A percentile compares a stretch with the other conserved stretches of the same genome.
These are phyloP conservation scores for Tricholauxania praeusta DNA, from an alignment of 2,888 invertebrate genomes.

Conservation along the genomic window DNA sequence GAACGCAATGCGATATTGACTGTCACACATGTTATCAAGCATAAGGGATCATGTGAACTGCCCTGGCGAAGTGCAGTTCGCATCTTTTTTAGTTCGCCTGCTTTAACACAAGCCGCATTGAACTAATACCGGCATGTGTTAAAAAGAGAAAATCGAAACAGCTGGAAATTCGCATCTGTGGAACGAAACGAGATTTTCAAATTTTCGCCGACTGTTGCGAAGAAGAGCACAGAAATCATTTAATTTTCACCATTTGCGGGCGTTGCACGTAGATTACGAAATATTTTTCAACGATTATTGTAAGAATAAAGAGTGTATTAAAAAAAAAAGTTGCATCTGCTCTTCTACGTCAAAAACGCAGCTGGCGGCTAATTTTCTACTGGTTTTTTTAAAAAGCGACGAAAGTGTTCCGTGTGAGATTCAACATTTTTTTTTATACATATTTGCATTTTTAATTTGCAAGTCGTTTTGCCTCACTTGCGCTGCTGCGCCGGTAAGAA, in stretches of 20 bases:
- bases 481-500: neutral
- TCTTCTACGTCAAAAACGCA: neutral
- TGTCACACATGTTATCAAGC: too few relatives aligned
- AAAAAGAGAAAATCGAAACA: conserved; percentile 25
- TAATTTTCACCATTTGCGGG: conserved; percentile 22
- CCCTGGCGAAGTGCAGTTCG: neutral
- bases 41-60: too few relatives aligned
- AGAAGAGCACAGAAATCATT: conserved; percentile 4
- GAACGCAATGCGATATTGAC: too few relatives aligned
- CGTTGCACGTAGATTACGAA: neutral
- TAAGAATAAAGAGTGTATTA: too few relatives aligned
- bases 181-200: conserved; percentile 3
- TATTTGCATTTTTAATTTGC: neutral
- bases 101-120: conserved; percentile 10
- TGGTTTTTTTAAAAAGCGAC: conserved; percentile 23
- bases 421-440: conserved; percentile 23
- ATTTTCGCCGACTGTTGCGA: conserved; percentile 14
- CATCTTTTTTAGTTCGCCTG: conserved; percentile 16
- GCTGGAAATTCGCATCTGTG: conserved; percentile 10
- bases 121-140: conserved; percentile 9
- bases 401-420: neutral
- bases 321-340: conserved; percentile 7
- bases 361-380: conserved; percentile 18
- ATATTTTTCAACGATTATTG: neutral
- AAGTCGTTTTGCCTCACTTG: conserved; percentile 20